phyloP scores from a whole-genome alignment of 2,113 vertebrate genomes.

The Patagioenas fasciata region DNA sequence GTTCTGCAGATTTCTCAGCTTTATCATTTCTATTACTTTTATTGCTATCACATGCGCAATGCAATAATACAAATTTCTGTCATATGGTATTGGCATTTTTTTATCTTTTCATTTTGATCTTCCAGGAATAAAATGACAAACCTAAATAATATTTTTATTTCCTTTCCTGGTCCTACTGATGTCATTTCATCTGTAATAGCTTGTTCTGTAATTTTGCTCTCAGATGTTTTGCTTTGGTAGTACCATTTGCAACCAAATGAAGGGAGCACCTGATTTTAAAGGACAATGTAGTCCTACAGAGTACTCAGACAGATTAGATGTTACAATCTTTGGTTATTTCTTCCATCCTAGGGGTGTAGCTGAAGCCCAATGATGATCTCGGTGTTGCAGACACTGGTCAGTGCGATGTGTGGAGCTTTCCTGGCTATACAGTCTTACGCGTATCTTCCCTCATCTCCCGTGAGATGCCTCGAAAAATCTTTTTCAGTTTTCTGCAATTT shows the following conservation, averaged over 20 bases:
- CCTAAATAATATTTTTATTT: slow-evolving; percentile 47
- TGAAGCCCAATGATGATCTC: neutral
- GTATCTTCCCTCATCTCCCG: neutral
- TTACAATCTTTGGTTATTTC: neutral
- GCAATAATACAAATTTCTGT: neutral
- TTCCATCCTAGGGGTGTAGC: accelerated
- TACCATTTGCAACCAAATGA: neutral
- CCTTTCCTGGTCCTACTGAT: neutral
- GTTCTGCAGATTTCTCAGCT: neutral
- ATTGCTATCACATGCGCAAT: slow-evolving; percentile 13
- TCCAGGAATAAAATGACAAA: slow-evolving; percentile 9
- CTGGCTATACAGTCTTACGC: accelerated
- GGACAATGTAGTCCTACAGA: neutral
- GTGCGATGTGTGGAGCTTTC: accelerated
- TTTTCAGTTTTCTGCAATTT: neutral
- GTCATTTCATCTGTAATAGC: slow-evolving; percentile 16
- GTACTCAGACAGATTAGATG: neutral
- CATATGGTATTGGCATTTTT: neutral
- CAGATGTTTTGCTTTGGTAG: neutral
- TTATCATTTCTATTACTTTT: slow-evolving; percentile 36
- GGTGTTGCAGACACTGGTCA: neutral
- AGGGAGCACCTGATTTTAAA: neutral
- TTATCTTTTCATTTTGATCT: slow-evolving; percentile 30
- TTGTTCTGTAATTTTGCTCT: neutral
- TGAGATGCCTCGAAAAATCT: neutral